Conservation (phyloP, 2,888 invertebrate species). For the Ecliptopera silaceata region DNA sequence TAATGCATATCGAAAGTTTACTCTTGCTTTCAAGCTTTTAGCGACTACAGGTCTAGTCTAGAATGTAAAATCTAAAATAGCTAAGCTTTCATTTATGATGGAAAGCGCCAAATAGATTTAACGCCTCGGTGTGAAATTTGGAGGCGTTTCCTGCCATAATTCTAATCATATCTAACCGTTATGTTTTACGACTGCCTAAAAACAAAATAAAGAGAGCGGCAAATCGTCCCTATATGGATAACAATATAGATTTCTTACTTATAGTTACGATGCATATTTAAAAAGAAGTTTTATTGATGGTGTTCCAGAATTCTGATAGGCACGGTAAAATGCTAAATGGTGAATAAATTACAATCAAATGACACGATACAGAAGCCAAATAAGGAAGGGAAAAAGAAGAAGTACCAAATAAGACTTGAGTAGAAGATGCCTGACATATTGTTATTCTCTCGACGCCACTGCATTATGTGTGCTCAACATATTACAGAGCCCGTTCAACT, state of each 20-base stretch:
- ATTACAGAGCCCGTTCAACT: too few relatives aligned
- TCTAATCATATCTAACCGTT: constrained; percentile 2
- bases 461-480: background rate
- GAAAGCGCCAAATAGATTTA: constrained; percentile 12
- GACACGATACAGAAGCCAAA: too few relatives aligned
- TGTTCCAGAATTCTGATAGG: too few relatives aligned
- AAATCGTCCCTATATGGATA: background rate
- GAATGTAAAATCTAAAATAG: background rate
- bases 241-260: background rate
- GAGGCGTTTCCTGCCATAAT: constrained; percentile 18
- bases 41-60: background rate
- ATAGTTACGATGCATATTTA: too few relatives aligned
- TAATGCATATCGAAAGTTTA: constrained; percentile 4
- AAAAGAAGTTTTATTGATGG: too few relatives aligned
- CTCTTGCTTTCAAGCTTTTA: constrained; percentile 3
- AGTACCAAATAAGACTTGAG: too few relatives aligned
- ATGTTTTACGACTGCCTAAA: constrained; percentile 1
- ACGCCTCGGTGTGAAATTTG: constrained; percentile 20
- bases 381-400: too few relatives aligned
- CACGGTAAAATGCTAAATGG: too few relatives aligned
- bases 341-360: too few relatives aligned
- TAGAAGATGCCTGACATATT: too few relatives aligned
- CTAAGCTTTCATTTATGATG: constrained; percentile 15
- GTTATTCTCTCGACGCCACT: too few relatives aligned
- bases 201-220: background rate